Evolutionary conservation across 2,113 vertebrate genomes (phyloP), one percentile per base, ranked within the genome.

Genomic region (Mirounga angustirostris): DNA sequence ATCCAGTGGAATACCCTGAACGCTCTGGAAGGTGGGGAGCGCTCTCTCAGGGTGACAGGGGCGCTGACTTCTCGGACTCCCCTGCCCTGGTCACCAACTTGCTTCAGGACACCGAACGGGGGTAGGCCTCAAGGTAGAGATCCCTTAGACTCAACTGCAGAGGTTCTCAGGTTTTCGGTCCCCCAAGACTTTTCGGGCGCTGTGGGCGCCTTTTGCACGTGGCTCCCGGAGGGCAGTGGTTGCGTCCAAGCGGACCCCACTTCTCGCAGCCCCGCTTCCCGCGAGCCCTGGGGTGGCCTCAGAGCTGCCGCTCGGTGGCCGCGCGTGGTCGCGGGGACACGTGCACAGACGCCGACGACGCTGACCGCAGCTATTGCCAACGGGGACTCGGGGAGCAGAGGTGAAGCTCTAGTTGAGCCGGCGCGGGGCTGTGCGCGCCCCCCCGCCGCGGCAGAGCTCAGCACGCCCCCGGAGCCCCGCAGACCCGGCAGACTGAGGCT

Each of bases 371-470:
- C 69, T 4, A 6, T 11, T 40, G n/a, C 69, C n/a, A 6, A 5
- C 21, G 19, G 19, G 69, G 11, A 13, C 36, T 36, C 12, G 22
- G 40, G 71, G 36, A 74, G 71, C 71, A 43, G 71, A 43, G 40
- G 21, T 22, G 36, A 3, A 24, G 71, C 22, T 26, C 36, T 1
- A 13, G 36, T 1, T 43, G 71, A 40, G 21, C 2, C 1, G 19
- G 71, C 2, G 21, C 9, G 21, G 21, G 18, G 40, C 28, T 46
- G 21, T 36, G 56, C 2, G 26, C 28, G 3, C 21, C 26, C 8
- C 0, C 7, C 30, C 6, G 2, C 54, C 26, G 6, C 24, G 1
- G 2, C 36, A 0, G 76, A 36, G 18, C 54, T 52, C 76, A 30
- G 63, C 54, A 26, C 6, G 5, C 11, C 5, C 33, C 76, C 63